Base-by-base conservation (phyloP, 2,888 invertebrate species). In the Suillia variegata region DNA sequence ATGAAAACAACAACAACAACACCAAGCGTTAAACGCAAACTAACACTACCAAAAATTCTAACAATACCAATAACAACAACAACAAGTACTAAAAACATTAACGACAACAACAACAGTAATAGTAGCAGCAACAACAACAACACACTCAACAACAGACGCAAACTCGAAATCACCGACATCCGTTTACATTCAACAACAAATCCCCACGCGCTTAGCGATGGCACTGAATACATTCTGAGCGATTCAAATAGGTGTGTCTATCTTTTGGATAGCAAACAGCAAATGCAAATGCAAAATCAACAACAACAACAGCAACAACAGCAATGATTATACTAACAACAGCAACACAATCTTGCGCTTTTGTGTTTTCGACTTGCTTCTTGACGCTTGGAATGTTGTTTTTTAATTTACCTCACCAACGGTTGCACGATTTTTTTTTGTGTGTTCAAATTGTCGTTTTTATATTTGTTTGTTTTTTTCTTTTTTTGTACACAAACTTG, bases 101-200 rank as follows among this genome's bases (percentile, higher is more conserved):
- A 38, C 38, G 22, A 21, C 58, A 62, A 31, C 33, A 65, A 61
- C 50, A 45, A 22, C 18, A 61, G 54, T 17, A 60, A 53, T 24
- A 63, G 50, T n/a, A 53, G 57, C 26, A 64, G 34, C 8, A 61
- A 56, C 33, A 66, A 61, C 45, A 67, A 62, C 33, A 63, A 70
- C 58, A 64, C 77, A 66, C 70, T 65, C 62, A 74, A 77, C 62
- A 62, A 70, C 66, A 78, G 76, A 64, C 75, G 78, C 67, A 80
- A 77, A 76, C 70, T 84, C 67, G 82, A 83, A 73, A 86, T 86
- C 67, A 84, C 84, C 56, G 84, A 84, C 66, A 82, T 83, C 63
- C 83, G 83, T 71, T 79, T 86, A 68, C 80, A 85, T 66, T 86
- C 84, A 51, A 86, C 86, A 64, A 86, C 86, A 67, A 86, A 86